Base-by-base conservation (phyloP, 2,888 invertebrate genomes). In the Drosophila borborema region DNA sequence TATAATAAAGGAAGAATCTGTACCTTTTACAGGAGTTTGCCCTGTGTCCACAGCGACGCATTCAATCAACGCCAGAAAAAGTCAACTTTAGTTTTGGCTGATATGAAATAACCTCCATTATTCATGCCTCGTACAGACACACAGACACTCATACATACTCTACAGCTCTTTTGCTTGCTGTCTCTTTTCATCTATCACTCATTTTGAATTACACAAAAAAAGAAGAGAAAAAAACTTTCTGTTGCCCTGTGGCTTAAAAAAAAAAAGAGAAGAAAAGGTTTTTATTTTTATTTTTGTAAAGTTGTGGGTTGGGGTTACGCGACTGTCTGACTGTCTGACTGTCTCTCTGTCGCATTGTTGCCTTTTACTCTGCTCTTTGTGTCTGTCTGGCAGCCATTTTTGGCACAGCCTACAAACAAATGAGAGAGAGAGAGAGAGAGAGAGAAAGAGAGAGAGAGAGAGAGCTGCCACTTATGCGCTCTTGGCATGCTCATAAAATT, bases 401-500 rank as follows among this genome's bases (percentile, higher is more conserved):
- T 71, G 74, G 55, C 66, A 62, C 55, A 62, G 46, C 59, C 40
- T 40, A 64, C 61, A 62, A 5, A 6, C 67, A 49, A 49, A 18
- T 20, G 48, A 72, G 55, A 64, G 51, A 46, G 38, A 31, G 66
- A 6, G 7, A 8, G 16, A 60, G 23, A 54, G 36, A 68, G 18
- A 48, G 36, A 46, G 28, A 61, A 16, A 34, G 18, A 51, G 38
- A 41, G 18, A 18, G 16, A 9, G 16, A 60, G 20, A n/a, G 34
- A 41, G 31, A 53, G 67, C 45, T 72, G 61, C 61, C 79, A 86
- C 75, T 89, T 81, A 79, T 78, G 70, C 78, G 80, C 77, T 81
- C 77, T 84, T 86, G 82, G 79, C 82, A 77, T 76, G 77, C 88
- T 90, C 89, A 90, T 90, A 89, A 90, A 89, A 88, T 90, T 88